A percentile compares a stretch with the other conserved stretches of the same genome.
phyloP scores from a whole-genome alignment of 2,113 vertebrate genomes.

The Illadopsis cleaveri region DNA sequence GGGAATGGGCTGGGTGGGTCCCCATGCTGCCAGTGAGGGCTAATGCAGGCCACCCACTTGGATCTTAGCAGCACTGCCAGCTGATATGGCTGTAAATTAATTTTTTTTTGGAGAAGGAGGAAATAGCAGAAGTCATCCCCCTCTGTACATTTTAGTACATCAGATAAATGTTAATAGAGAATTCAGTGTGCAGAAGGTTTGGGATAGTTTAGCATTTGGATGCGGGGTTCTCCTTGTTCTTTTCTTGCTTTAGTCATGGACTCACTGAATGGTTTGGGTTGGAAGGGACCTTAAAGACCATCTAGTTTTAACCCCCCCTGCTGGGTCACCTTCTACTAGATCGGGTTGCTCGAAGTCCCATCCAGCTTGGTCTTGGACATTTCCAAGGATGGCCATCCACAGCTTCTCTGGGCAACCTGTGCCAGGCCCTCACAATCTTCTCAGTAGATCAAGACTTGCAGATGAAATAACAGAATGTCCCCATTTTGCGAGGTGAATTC shows the following conservation, averaged over 20 bases:
- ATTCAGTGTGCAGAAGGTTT: background rate
- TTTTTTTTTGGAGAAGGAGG: background rate
- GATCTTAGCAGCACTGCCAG: constrained; percentile 5
- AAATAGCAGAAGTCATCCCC: background rate
- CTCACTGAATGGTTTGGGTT: background rate
- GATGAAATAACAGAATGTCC: background rate
- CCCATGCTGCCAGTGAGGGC: background rate
- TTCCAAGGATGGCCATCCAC: no score
- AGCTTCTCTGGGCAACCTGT: background rate
- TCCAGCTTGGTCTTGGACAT: background rate
- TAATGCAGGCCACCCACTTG: background rate
- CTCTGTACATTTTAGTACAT: background rate
- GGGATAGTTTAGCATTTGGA: background rate
- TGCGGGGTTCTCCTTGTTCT: background rate
- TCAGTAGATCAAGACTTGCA: background rate
- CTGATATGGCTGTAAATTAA: background rate
- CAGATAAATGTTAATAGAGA: background rate
- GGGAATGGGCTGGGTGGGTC: constrained; percentile 26
- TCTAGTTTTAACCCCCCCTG: rapidly evolving
- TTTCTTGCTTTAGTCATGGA: background rate
- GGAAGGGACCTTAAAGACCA: background rate
- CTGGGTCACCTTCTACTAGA: background rate
- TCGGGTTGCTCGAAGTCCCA: background rate
- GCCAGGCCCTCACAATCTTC: background rate
- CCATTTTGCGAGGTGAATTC: background rate